Percentiles rank a stretch among this genome's conserved stretches.
These are phyloP conservation scores for Azemiops feae DNA, from an alignment of 2,113 vertebrate genomes.

Conservation along the genomic window DNA sequence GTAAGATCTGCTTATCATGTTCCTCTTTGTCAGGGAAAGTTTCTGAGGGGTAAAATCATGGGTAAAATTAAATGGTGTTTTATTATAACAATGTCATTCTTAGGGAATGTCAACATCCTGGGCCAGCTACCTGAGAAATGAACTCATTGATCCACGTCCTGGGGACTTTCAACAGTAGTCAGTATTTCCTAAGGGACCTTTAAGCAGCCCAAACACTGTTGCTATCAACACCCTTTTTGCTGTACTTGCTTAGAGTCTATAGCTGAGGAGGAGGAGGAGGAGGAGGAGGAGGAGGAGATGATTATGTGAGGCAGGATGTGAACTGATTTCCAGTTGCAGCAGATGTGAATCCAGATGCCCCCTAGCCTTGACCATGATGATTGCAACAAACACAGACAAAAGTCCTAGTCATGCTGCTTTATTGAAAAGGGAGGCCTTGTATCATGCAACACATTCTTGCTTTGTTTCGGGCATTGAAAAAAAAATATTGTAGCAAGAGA, in stretches of 20 bases:
- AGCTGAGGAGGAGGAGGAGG: conserved; percentile 53
- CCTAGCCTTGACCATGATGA: conserved; percentile 69
- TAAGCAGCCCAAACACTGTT: conserved; percentile 66
- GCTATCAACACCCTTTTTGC: conserved; percentile 59
- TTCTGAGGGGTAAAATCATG: not conserved
- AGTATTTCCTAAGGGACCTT: conserved; percentile 58
- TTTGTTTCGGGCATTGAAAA: not conserved
- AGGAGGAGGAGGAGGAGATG: conserved; percentile 57
- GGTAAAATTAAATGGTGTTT: not conserved
- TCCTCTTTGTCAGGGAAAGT: not conserved
- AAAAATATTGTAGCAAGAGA: not conserved
- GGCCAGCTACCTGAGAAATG: not conserved
- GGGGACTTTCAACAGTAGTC: conserved; percentile 57
- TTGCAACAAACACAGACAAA: conserved; percentile 49
- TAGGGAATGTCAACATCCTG: not conserved
- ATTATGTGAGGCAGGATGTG: conserved; percentile 46
- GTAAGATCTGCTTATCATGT: not conserved
- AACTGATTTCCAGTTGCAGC: conserved; percentile 56
- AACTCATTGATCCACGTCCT: conserved; percentile 23
- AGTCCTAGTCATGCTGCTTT: not conserved
- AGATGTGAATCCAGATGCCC: conserved; percentile 74
- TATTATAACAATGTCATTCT: not conserved
- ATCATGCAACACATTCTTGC: conserved; percentile 7
- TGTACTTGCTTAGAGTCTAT: conserved; percentile 60
- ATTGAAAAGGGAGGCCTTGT: not conserved